Conservation (phyloP, 2,888 invertebrate species). For the Julus scandinavius region DNA sequence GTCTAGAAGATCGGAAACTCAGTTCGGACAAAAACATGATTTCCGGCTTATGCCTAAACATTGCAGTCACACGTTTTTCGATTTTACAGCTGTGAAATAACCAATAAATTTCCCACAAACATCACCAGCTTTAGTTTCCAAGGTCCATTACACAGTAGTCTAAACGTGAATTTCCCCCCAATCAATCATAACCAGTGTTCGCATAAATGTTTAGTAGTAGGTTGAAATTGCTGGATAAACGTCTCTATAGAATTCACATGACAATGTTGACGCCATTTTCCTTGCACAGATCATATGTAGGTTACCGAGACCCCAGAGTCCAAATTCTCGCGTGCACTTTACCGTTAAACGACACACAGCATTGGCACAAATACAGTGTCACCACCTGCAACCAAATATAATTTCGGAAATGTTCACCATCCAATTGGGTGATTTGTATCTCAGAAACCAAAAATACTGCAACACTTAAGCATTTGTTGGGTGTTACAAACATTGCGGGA, state of each 20-base stretch:
- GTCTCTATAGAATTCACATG: neutral
- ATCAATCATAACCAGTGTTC: neutral
- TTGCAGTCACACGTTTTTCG: neutral
- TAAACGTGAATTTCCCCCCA: neutral
- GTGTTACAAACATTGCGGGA: neutral
- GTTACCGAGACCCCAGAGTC: conserved; percentile 5
- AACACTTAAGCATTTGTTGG: neutral
- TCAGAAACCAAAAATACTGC: neutral
- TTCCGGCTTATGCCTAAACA: too few relatives aligned
- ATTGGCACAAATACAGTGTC: conserved; percentile 31
- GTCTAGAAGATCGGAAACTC: neutral
- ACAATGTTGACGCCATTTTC: neutral
- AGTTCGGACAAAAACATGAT: neutral
- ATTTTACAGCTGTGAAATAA: neutral
- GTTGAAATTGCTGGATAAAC: neutral
- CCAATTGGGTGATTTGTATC: neutral
- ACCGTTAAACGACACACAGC: neutral
- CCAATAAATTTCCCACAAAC: neutral
- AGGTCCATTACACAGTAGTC: neutral
- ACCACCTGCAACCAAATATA: conserved; percentile 26
- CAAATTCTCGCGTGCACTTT: conserved; percentile 24
- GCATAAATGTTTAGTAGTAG: neutral
- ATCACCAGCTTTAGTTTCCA: conserved; percentile 10
- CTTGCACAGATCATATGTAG: neutral
- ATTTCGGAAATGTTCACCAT: neutral